Evolutionary conservation across 2,113 vertebrate genomes (phyloP).

Genomic region (Sander lucioperca): DNA sequence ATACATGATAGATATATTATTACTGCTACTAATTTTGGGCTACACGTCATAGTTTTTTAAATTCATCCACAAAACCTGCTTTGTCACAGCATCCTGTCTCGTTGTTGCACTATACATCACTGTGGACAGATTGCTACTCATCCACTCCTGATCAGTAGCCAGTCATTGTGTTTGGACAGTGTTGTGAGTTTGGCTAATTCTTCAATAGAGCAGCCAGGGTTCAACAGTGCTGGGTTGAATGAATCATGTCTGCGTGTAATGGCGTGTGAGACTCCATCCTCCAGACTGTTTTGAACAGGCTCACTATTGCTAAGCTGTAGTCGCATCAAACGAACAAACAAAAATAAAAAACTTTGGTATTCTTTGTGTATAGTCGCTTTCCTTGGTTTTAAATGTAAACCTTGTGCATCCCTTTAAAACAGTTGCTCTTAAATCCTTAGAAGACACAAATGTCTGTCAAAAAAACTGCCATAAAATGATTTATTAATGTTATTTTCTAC

Average conservation of each 20-base stretch:
- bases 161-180: conserved; percentile 28
- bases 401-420: no score
- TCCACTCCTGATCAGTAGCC: conserved; percentile 1
- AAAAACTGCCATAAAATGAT: no score
- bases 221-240: conserved; percentile 16
- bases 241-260: not conserved
- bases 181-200: conserved; percentile 41
- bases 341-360: conserved; percentile 66
- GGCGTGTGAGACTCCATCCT: conserved; percentile 4
- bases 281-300: conserved; percentile 44
- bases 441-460: no score
- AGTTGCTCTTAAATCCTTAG: no score
- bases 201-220: conserved; percentile 35
- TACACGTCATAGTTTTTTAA: conserved; percentile 36
- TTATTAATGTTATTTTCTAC: no score
- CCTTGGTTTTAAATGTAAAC: not conserved
- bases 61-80: conserved; percentile 31
- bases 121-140: conserved; percentile 46
- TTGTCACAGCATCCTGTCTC: conserved; percentile 53
- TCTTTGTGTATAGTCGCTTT: conserved; percentile 8
- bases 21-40: conserved; percentile 53
- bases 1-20: conserved; percentile 67
- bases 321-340: conserved; percentile 56
- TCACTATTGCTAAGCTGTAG: conserved; percentile 54
- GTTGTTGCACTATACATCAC: conserved; percentile 73